These are phyloP conservation scores for Sigmodon hispidus DNA, from an alignment of 2,113 vertebrate genomes.

Conservation along the genomic window DNA sequence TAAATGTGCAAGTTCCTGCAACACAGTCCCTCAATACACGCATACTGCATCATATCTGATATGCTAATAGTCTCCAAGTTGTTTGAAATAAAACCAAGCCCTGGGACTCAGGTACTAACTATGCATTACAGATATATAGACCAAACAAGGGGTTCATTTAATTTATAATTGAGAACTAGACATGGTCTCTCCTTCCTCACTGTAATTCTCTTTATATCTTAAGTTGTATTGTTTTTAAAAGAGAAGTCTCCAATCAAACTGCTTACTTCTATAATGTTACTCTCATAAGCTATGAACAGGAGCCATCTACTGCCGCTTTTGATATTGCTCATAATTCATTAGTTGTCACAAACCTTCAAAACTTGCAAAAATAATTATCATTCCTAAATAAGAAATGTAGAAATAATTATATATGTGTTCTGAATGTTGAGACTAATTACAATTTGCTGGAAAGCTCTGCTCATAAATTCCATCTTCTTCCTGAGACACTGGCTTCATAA, in stretches of 20 bases:
- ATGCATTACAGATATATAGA: background rate
- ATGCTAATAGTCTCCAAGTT: background rate
- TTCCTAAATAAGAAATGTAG: background rate
- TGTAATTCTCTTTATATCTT: background rate
- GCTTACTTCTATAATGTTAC: background rate
- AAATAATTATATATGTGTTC: background rate
- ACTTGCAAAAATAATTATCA: conserved; percentile 24
- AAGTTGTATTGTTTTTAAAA: conserved; percentile 43
- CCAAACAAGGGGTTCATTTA: background rate
- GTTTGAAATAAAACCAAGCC: background rate
- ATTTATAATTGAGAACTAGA: background rate
- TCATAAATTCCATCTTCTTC: conserved; percentile 15
- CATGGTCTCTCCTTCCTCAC: conserved; percentile 6
- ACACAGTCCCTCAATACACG: background rate
- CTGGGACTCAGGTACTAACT: background rate
- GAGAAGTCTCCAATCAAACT: background rate
- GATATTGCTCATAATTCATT: background rate
- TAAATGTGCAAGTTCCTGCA: background rate
- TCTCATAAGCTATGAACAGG: conserved; percentile 30
- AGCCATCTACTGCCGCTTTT: conserved; percentile 35
- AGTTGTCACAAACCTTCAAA: background rate
- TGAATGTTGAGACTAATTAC: background rate
- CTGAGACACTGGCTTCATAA: background rate
- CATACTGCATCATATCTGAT: background rate
- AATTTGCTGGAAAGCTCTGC: conserved; percentile 22